A percentile compares a stretch with the other conserved stretches of the same genome.
Evolutionary conservation across 2,888 invertebrate species (phyloP).

Genomic region (Acrobasis repandana): DNA sequence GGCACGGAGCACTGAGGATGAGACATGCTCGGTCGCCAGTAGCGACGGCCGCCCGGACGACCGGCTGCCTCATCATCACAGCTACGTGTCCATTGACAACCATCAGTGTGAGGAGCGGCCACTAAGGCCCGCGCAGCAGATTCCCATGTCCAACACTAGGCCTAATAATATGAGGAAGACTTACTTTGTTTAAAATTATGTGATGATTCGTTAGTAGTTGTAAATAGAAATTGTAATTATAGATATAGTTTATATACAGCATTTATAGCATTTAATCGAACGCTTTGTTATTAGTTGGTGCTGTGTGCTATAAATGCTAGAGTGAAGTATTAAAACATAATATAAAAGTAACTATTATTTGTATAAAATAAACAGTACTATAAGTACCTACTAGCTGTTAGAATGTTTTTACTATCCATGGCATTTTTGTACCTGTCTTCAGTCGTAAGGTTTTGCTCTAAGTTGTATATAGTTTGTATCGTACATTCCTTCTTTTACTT

Average conservation of each 20-base stretch:
- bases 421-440: conserved; percentile 51
- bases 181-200: conserved; percentile 72
- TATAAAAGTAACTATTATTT: conserved; percentile 35
- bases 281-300: conserved; percentile 45
- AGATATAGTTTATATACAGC: conserved; percentile 18
- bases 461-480: conserved; percentile 35
- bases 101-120: conserved; percentile 79
- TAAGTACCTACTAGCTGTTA: conserved; percentile 48
- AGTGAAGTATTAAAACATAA: conserved; percentile 35
- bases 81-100: conserved; percentile 82
- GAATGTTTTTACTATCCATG: conserved; percentile 27
- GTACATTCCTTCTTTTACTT: conserved; percentile 54
- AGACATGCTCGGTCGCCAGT: conserved; percentile 83
- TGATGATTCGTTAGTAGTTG: conserved; percentile 42
- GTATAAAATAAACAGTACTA: conserved; percentile 42
- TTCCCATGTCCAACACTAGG: conserved; percentile 74
- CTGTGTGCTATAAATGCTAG: conserved; percentile 38
- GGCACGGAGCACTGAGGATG: conserved; percentile 84
- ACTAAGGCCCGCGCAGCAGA: conserved; percentile 74
- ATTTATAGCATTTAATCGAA: conserved; percentile 25
- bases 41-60: conserved; percentile 82
- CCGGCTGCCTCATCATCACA: conserved; percentile 80
- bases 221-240: conserved; percentile 38
- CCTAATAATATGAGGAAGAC: conserved; percentile 75
- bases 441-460: conserved; percentile 28